phyloP scores from a whole-genome alignment of 2,113 vertebrate species.

The Siphamia tubifer region DNA sequence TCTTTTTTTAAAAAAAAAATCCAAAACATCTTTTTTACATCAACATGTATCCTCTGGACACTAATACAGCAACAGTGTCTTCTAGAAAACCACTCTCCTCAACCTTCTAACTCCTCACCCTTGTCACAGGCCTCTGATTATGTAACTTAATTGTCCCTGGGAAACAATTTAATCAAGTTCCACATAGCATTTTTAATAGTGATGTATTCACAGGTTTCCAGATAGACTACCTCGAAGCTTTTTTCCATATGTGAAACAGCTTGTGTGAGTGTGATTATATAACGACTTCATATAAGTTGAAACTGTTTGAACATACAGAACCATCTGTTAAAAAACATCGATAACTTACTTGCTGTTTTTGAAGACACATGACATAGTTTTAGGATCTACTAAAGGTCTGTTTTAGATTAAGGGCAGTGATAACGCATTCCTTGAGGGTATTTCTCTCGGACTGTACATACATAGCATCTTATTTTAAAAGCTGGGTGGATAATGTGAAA shows the following conservation, averaged over 20 bases:
- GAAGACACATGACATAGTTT: not conserved
- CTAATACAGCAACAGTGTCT: no score
- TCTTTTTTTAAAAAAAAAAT: not conserved
- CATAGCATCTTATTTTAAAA: not conserved
- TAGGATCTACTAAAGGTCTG: not conserved
- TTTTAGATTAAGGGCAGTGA: not conserved
- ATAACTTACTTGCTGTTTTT: not conserved
- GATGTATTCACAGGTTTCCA: constrained; percentile 11
- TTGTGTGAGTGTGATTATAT: constrained; percentile 17
- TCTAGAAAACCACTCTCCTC: not conserved
- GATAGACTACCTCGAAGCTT: constrained; percentile 10
- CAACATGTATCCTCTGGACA: no score
- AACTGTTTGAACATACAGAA: constrained; percentile 4
- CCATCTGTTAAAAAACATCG: not conserved
- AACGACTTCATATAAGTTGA: not conserved
- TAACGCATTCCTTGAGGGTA: not conserved
- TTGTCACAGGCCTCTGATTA: constrained; percentile 9
- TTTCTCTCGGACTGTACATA: not conserved
- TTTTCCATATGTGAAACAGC: constrained; percentile 8
- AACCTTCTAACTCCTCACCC: not conserved
- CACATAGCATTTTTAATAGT: not conserved
- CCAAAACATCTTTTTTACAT: no score
- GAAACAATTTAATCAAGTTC: constrained; percentile 12
- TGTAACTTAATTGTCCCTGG: not conserved
- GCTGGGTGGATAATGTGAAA: not conserved